Base-by-base conservation (phyloP, 2,113 vertebrate genomes). In the Aplodontia rufa region DNA sequence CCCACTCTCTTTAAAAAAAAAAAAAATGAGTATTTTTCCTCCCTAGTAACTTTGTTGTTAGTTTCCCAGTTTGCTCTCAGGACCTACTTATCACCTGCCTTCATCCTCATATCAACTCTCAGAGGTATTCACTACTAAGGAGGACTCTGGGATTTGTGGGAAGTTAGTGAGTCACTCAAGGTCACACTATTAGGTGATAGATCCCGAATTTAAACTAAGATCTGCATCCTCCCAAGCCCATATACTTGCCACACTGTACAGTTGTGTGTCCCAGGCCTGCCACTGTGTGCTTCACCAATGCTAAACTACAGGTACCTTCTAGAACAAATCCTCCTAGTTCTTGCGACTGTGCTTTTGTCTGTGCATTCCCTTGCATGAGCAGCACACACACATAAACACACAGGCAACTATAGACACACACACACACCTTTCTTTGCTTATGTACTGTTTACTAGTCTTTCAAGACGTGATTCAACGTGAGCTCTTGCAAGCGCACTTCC, bases 201-300 rank as follows among this genome's bases (percentile, higher is more conserved):
- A 82, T 4, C 37, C 51, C 20, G 47, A 75, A 64, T 69, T 72
- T 51, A 75, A 76, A 58, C 58, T 37, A 1, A 72, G 40, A 16
- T 55, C 5, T 11, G 0, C 0, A 13, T 74, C 2, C 42, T 71
- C 28, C 16, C 2, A 40, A 68, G 53, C 53, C 26, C 14, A 7
- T 35, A 2, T 4, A 35, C 42, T 72, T 60, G 37, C n/a, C 20
- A 30, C 13, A 2, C 3, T 42, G 2, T 0, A 32, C 13, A 8
- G 4, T 30, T 51, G 28, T 85, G 62, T 13, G 20, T 24, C 14
- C 30, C 12, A 14, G 1, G 28, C 58, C 16, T 0, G 14, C 0
- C 35, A 22, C 14, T 16, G 64, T 4, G 7, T 64, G 30, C 37
- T 60, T 53, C 47, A 47, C 47, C 45, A 49, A 3, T 64, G 13